Evolutionary conservation across 1,140 invertebrate species (phyloP).

Genomic region (Orussus abietinus): DNA sequence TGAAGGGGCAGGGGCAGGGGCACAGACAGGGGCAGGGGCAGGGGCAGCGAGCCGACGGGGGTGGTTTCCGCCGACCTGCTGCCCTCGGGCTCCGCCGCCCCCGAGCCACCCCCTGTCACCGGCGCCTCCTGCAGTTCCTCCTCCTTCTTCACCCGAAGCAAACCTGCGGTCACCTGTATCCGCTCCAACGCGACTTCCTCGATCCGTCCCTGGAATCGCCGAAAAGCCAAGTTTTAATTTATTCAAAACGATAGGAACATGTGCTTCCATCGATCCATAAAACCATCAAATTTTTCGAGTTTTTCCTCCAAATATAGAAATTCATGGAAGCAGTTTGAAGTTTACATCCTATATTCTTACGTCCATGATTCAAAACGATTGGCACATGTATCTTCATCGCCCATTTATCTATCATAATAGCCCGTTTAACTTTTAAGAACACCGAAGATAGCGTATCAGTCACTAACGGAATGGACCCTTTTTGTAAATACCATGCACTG

Average conservation of each 20-base stretch:
- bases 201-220: constrained; percentile 32
- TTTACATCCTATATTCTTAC: no score
- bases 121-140: constrained; percentile 46
- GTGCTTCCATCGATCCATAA: no score
- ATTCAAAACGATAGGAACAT: constrained; percentile 4
- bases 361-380: no score
- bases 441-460: no score
- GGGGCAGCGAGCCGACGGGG: neutral
- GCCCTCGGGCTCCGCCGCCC: constrained; percentile 21
- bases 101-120: constrained; percentile 19
- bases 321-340: no score
- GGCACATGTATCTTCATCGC: no score
- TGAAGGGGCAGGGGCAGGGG: constrained; percentile 21
- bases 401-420: no score
- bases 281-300: no score
- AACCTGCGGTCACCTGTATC: constrained; percentile 44
- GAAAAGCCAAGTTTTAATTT: constrained; percentile 4
- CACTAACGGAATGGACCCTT: no score
- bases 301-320: no score
- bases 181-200: constrained; percentile 40
- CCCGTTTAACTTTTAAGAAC: no score
- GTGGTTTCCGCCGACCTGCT: neutral
- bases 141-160: constrained; percentile 50
- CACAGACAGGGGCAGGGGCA: constrained; percentile 30
- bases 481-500: no score